Percentiles rank a stretch among this genome's conserved stretches.
phyloP scores from a whole-genome alignment of 2,888 invertebrate species.

The Rhagophthalmus giganteus region DNA sequence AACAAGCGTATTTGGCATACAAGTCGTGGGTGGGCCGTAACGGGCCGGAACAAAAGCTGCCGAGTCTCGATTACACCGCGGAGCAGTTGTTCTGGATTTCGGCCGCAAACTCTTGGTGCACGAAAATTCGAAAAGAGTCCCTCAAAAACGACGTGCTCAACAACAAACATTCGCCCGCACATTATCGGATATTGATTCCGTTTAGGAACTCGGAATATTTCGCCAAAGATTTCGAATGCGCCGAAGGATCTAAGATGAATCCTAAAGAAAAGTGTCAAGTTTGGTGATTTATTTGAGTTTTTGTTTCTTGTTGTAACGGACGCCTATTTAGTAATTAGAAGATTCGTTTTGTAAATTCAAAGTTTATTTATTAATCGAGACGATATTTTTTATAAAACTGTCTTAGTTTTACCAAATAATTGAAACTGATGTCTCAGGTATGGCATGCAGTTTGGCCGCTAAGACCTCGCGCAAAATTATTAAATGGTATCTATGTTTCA shows the following conservation, averaged over 20 bases:
- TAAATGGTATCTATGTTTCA: no score
- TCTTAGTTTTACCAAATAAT: no score
- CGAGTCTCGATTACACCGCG: slow-evolving; percentile 70
- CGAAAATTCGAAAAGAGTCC: slow-evolving; percentile 65
- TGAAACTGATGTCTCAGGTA: no score
- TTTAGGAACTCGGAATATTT: slow-evolving; percentile 64
- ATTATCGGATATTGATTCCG: slow-evolving; percentile 62
- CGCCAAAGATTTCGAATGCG: slow-evolving; percentile 63
- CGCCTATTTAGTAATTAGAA: no score
- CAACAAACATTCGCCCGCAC: slow-evolving; percentile 68
- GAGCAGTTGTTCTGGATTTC: slow-evolving; percentile 80
- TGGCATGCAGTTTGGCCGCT: no score
- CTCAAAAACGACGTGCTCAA: slow-evolving; percentile 74
- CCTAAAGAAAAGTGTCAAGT: slow-evolving; percentile 40
- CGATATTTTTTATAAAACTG: no score
- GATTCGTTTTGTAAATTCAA: no score
- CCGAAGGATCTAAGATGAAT: slow-evolving; percentile 62
- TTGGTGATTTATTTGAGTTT: slow-evolving; percentile 12
- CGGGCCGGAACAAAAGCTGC: slow-evolving; percentile 59
- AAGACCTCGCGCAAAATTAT: no score
- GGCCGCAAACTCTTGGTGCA: slow-evolving; percentile 84
- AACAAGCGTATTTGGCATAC: slow-evolving; percentile 71
- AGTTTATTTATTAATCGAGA: no score
- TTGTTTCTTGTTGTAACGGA: no score
- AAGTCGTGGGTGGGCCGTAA: slow-evolving; percentile 70